A percentile compares a stretch with the other conserved stretches of the same genome.
Evolutionary conservation across 2,888 invertebrate genomes (phyloP).

Genomic region (Ormyrus nitidulus): DNA sequence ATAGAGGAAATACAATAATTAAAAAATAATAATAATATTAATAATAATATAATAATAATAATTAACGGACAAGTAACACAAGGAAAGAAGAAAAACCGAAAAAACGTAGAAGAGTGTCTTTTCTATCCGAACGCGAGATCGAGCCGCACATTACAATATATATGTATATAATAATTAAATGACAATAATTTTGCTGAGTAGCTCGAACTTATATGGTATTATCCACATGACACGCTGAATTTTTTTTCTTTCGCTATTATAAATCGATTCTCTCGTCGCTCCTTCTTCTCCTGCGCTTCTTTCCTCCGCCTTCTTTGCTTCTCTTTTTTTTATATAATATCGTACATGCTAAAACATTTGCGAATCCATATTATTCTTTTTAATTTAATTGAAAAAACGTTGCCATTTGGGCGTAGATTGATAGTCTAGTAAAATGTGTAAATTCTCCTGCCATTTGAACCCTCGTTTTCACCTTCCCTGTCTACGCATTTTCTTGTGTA

Average conservation of each 20-base stretch:
- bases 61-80: conserved; percentile 57
- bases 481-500: conserved; percentile 19
- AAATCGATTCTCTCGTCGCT: conserved; percentile 50
- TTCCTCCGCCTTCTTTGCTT: conserved; percentile 11
- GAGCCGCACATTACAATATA: conserved; percentile 55
- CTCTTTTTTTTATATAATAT: conserved; percentile 65
- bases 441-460: conserved; percentile 51
- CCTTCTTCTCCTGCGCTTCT: conserved; percentile 64
- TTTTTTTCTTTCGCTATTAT: conserved; percentile 49
- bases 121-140: conserved; percentile 51
- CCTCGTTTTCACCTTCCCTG: conserved; percentile 44
- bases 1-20: conserved; percentile 47
- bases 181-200: conserved; percentile 55
- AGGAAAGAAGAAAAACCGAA: conserved; percentile 53
- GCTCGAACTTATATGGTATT: conserved; percentile 47
- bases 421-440: conserved; percentile 52
- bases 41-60: conserved; percentile 47
- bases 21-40: conserved; percentile 50
- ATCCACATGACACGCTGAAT: conserved; percentile 56
- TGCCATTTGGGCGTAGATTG: conserved; percentile 69
- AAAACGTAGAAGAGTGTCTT: conserved; percentile 52
- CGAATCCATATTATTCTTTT: conserved; percentile 63
- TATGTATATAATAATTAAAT: conserved; percentile 54
- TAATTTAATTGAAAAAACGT: conserved; percentile 67
- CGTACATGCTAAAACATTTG: conserved; percentile 71